Evolutionary conservation across 2,797 vertebrate species (phyloP).

Genomic region (Platalea minor): DNA sequence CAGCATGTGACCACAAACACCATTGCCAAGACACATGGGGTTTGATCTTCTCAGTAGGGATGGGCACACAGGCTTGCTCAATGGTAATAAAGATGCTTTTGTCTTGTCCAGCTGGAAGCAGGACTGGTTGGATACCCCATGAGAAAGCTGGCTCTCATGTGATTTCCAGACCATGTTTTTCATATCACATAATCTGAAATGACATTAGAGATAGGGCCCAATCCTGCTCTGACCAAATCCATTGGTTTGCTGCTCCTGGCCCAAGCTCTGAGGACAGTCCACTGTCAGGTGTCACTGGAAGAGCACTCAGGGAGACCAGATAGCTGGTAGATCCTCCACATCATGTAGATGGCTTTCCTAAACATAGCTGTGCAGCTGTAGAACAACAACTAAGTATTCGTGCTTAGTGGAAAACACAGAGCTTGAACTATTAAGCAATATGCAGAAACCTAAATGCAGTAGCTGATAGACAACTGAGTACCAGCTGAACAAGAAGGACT

Average conservation of each 20-base stretch:
- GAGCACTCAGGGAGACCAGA: neutral
- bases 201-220: neutral
- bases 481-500: neutral
- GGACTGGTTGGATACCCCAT: neutral
- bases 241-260: neutral
- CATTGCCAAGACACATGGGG: neutral
- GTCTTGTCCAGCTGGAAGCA: slow-evolving; percentile 28
- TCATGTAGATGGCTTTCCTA: neutral
- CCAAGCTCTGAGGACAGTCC: neutral
- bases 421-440: neutral
- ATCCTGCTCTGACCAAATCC: neutral
- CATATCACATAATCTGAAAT: neutral
- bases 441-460: neutral
- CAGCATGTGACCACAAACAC: slow-evolving; percentile 31
- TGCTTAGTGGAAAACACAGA: neutral
- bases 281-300: too few relatives aligned
- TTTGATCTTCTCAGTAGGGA: neutral
- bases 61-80: neutral
- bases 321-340: neutral
- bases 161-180: neutral
- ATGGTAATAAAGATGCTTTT: slow-evolving; percentile 31
- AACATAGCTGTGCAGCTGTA: neutral
- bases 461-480: neutral
- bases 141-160: slow-evolving; percentile 1
- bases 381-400: fast-evolving